Percentiles rank a stretch among this genome's conserved stretches.
Evolutionary conservation across 2,888 invertebrate species (phyloP).

Genomic region (Lepeophtheirus nordmannii): DNA sequence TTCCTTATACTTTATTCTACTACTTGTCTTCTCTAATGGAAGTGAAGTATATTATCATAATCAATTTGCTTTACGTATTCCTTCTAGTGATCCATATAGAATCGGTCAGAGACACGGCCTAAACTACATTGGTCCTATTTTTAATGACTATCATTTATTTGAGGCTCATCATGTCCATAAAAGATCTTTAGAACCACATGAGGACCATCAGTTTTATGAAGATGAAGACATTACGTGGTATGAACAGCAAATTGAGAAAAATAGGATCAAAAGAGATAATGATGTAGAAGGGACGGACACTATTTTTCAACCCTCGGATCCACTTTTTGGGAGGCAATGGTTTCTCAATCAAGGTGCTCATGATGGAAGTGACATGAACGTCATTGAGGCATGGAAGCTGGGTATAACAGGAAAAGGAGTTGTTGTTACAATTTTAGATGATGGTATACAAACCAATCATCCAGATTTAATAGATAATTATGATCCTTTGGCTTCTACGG

Average conservation of each 20-base stretch:
- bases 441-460: constrained; percentile 92
- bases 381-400: constrained; percentile 82
- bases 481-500: constrained; percentile 38
- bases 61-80: constrained; percentile 15
- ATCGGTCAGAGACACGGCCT: constrained; percentile 7
- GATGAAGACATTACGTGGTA: constrained; percentile 62
- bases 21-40: no score
- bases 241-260: constrained; percentile 80
- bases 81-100: not conserved
- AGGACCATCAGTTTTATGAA: no score
- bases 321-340: constrained; percentile 28
- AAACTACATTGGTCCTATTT: constrained; percentile 49
- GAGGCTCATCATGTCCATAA: constrained; percentile 43
- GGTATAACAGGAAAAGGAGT: constrained; percentile 93
- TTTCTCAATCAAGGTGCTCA: constrained; percentile 65
- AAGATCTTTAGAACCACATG: constrained; percentile 56
- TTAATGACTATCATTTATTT: constrained; percentile 67
- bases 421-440: constrained; percentile 90
- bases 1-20: no score
- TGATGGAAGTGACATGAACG: constrained; percentile 91
- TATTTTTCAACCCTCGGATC: constrained; percentile 26
- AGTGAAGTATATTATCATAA: constrained; percentile 1
- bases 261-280: constrained; percentile 73
- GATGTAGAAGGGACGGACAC: constrained; percentile 30
- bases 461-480: constrained; percentile 84